Conservation (phyloP, 2,113 vertebrate genomes). For the Callorhinus ursinus region DNA sequence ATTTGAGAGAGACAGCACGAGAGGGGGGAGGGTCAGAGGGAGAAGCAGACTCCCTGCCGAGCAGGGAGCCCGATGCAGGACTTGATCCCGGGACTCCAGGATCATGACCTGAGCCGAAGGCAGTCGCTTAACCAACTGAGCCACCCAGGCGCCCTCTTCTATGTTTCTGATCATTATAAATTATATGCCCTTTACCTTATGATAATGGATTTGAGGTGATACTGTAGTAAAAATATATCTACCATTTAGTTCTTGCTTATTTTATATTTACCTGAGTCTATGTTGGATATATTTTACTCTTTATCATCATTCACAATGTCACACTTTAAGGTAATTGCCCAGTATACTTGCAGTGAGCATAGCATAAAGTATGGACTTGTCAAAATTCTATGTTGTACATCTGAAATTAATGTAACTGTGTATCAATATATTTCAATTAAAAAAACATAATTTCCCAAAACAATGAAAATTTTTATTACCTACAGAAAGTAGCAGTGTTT, state of each 20-base stretch:
- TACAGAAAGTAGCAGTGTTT: neutral
- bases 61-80: too few relatives aligned
- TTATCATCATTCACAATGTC: neutral
- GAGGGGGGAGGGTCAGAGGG: too few relatives aligned
- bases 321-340: neutral
- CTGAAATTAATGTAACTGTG: neutral
- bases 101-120: too few relatives aligned
- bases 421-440: neutral
- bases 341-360: neutral
- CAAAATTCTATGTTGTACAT: neutral
- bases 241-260: neutral
- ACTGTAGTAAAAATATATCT: neutral
- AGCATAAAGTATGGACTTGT: neutral
- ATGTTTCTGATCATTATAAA: neutral
- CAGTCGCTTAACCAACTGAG: too few relatives aligned
- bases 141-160: too few relatives aligned
- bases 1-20: too few relatives aligned
- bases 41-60: too few relatives aligned
- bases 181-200: neutral
- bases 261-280: neutral
- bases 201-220: neutral
- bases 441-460: neutral
- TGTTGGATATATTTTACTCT: neutral
- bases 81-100: too few relatives aligned
- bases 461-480: neutral